phyloP scores from a whole-genome alignment of 1,140 invertebrate genomes.

The Saccostrea echinata region DNA sequence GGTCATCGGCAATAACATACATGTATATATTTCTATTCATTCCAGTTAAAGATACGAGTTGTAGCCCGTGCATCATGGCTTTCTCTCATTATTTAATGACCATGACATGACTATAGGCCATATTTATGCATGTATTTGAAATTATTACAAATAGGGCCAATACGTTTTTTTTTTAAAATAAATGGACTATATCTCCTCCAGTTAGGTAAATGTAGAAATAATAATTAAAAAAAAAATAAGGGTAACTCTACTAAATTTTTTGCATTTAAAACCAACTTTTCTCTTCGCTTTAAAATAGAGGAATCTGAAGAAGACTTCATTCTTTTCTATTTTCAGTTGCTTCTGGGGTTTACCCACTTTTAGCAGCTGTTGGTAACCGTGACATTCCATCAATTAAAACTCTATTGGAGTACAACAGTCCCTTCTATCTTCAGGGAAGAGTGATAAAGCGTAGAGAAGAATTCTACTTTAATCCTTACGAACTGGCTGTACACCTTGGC shows the following conservation, averaged over 20 bases:
- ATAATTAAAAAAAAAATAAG: no score
- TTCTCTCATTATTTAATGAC: no score
- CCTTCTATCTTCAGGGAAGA: slow-evolving; percentile 45
- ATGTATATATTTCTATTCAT: no score
- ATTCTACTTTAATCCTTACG: slow-evolving; percentile 56
- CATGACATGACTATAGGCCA: background rate
- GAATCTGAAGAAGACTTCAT: background rate
- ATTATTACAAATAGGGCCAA: background rate
- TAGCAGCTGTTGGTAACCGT: slow-evolving; percentile 48
- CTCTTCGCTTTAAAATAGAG: background rate
- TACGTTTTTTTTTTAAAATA: background rate
- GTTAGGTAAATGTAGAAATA: no score
- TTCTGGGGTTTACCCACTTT: slow-evolving; percentile 47
- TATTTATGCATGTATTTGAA: background rate
- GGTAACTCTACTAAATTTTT: no score
- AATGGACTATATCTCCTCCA: background rate
- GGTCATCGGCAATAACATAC: no score
- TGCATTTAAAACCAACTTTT: background rate
- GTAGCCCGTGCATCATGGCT: no score
- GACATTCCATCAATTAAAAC: slow-evolving; percentile 34
- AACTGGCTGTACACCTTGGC: slow-evolving; percentile 55
- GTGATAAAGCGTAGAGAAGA: slow-evolving; percentile 53
- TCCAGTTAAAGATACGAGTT: no score
- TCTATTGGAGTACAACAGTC: slow-evolving; percentile 55
- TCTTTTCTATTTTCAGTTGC: slow-evolving; percentile 43